Evolutionary conservation across 2,797 vertebrate species (phyloP).

Genomic region (Enteromius treurensis): DNA sequence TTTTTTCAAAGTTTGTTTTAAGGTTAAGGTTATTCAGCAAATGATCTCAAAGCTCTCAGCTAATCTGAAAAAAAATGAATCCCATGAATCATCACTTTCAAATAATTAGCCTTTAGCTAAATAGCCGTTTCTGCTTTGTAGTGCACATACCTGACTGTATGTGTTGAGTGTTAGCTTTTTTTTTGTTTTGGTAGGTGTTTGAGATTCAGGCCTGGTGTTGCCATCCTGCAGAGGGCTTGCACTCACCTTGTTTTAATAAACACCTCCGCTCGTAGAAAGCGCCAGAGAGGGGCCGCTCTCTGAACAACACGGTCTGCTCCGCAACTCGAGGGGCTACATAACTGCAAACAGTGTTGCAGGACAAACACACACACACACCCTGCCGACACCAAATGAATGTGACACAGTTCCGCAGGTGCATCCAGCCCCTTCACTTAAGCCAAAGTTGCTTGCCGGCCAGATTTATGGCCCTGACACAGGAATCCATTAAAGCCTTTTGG

Average conservation of each 20-base stretch:
- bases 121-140: background rate
- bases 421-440: conserved; percentile 60
- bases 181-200: conserved; percentile 58
- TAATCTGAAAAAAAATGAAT: background rate
- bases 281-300: conserved; percentile 61
- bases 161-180: background rate
- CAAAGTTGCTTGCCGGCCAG: conserved; percentile 48
- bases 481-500: conserved; percentile 87
- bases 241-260: conserved; percentile 83
- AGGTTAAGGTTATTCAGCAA: background rate
- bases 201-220: conserved; percentile 73
- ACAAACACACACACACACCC: conserved; percentile 22
- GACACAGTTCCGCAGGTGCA: conserved; percentile 81
- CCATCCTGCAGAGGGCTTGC: conserved; percentile 66
- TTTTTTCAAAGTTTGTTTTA: background rate
- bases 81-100: background rate
- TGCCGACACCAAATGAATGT: conserved; percentile 62
- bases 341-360: conserved; percentile 63
- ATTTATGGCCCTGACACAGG: conserved; percentile 83
- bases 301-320: conserved; percentile 62
- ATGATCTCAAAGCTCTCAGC: background rate
- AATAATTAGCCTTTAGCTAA: conserved; percentile 1
- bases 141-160: background rate
- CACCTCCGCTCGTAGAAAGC: conserved; percentile 64
- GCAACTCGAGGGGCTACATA: conserved; percentile 73